phyloP scores from a whole-genome alignment of 2,888 invertebrate species.

The Athetis lepigone region DNA sequence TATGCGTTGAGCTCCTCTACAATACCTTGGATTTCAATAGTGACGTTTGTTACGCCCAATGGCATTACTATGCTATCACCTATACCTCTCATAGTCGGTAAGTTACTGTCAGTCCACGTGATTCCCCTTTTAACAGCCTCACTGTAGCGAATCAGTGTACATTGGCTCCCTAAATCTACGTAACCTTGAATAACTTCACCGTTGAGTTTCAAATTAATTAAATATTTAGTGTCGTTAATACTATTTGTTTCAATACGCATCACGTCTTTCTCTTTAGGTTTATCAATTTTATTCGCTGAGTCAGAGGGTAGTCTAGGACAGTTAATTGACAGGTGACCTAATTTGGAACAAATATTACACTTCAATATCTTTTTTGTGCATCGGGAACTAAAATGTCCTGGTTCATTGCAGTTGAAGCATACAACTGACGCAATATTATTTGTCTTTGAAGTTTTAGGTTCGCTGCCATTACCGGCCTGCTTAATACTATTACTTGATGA shows the following conservation, averaged over 20 bases:
- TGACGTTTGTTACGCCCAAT: slow-evolving; percentile 8
- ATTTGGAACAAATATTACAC: no score
- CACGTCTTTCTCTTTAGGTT: no score
- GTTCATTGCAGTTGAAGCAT: no score
- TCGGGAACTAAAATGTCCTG: no score
- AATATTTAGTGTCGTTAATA: no score
- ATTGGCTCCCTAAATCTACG: slow-evolving; percentile 12
- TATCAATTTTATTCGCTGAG: no score
- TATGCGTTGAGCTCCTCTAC: slow-evolving; percentile 6
- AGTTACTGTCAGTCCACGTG: slow-evolving; percentile 8
- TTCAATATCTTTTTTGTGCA: no score
- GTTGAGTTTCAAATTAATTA: not conserved
- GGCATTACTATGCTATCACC: slow-evolving; percentile 10
- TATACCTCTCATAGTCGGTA: slow-evolving; percentile 18
- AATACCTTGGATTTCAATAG: slow-evolving; percentile 12
- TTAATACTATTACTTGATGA: not conserved
- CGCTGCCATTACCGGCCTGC: no score
- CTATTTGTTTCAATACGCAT: no score
- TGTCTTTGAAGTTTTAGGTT: not conserved
- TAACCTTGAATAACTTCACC: slow-evolving; percentile 10
- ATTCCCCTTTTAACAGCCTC: slow-evolving; percentile 3
- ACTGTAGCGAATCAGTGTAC: slow-evolving; percentile 3
- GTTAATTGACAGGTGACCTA: no score
- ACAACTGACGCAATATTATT: no score
- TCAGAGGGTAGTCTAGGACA: no score